Percentiles rank a stretch among this genome's conserved stretches.
Evolutionary conservation across 2,113 vertebrate species (phyloP).

Genomic region (Fulica atra): DNA sequence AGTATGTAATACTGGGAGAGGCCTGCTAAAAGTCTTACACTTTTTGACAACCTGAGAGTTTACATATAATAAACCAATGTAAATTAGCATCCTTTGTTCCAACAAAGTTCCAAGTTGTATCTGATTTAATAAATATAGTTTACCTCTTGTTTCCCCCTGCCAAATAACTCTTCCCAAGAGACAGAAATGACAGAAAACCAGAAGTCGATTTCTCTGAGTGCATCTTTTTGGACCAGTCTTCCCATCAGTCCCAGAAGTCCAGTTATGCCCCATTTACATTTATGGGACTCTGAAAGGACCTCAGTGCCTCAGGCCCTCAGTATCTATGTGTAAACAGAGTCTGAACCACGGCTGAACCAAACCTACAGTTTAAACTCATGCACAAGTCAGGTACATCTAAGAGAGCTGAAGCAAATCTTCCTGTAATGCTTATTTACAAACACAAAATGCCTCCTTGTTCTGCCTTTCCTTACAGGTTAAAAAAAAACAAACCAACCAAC

Average conservation of each 20-base stretch:
- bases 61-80: neutral
- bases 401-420: neutral
- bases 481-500: neutral
- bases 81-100: neutral
- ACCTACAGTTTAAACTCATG: neutral
- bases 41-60: neutral
- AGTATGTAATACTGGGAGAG: neutral
- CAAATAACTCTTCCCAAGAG: neutral
- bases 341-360: neutral
- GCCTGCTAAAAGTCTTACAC: neutral
- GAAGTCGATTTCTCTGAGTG: neutral
- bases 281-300: fast-evolving
- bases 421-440: neutral
- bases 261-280: neutral
- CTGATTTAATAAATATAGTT: neutral
- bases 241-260: neutral
- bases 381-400: neutral
- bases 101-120: neutral
- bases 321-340: neutral
- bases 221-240: neutral
- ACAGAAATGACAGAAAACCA: neutral
- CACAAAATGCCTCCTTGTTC: neutral
- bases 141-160: neutral
- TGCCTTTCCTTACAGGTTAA: neutral
- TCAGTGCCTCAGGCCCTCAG: neutral